A percentile compares a stretch with the other conserved stretches of the same genome.
These are phyloP conservation scores for Nycticorax nycticorax DNA, from an alignment of 2,113 vertebrate genomes.

Conservation along the genomic window DNA sequence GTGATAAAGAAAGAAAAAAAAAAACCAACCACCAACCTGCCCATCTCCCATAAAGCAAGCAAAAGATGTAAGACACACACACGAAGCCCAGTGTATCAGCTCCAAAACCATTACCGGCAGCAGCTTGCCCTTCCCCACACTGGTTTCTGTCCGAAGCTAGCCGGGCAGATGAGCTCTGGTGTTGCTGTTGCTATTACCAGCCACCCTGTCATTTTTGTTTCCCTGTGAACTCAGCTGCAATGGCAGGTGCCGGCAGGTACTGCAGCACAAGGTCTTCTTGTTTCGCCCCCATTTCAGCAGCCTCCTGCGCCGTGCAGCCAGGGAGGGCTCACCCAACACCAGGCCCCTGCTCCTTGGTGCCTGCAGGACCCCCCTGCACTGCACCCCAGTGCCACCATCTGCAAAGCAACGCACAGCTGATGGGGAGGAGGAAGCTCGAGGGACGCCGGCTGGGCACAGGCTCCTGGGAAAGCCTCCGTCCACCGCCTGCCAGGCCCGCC, in stretches of 20 bases:
- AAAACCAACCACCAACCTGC: background rate
- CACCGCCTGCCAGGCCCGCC: background rate
- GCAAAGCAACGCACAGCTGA: background rate
- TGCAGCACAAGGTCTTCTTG: background rate
- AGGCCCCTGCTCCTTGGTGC: background rate
- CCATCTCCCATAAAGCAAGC: background rate
- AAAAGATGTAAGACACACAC: background rate
- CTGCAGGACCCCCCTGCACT: background rate
- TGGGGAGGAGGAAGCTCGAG: background rate
- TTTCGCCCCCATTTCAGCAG: background rate
- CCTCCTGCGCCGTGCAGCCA: background rate
- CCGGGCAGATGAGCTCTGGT: background rate
- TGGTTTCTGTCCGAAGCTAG: background rate
- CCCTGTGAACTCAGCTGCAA: background rate
- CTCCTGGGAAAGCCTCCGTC: background rate
- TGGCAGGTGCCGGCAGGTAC: background rate
- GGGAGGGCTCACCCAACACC: background rate
- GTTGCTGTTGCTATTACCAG: background rate
- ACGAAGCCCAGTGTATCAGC: accelerated
- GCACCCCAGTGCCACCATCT: accelerated
- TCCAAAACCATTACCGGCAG: background rate
- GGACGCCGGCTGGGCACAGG: accelerated
- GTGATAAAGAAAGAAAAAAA: background rate
- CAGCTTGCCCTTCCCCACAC: accelerated
- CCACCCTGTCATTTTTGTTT: background rate